Base-by-base conservation (phyloP, 1,140 invertebrate genomes). In the Paracyclopina nana region DNA sequence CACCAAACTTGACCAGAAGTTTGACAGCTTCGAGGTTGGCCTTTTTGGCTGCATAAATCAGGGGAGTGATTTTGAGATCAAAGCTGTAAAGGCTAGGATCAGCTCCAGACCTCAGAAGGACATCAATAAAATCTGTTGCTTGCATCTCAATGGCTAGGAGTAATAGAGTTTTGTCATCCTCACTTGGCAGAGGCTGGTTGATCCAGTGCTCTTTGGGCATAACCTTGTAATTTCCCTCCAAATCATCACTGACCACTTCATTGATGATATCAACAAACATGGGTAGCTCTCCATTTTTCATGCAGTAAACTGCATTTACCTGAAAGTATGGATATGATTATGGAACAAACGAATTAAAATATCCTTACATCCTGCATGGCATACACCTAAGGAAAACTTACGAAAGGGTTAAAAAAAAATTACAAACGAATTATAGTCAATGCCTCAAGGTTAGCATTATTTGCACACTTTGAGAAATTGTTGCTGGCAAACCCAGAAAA, bases 161-260 rank as follows among this genome's bases (percentile, higher is more conserved):
- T 4, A 48, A 12, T n/a, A 48, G 16, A 14, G 45, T 25, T 29
- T 48, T 48, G 12, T 27, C 45, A 48, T 48, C 45, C 24, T 48
- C 45, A 28, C 14, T 12, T 16, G 22, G 24, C 20, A 48, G 12
- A 31, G 45, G 45, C 14, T 22, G 27, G 22, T 48, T 48, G 27
- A 48, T 48, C 45, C 45, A 48, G 22, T 48, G 45, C 12, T 48
- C 45, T 8, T 22, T 12, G 4, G 16, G 45, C 2, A 48, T 24
- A 28, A 28, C 25, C 8, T 25, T 28, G 11, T 48, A n/a, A 8
- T n/a, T 38, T 2, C 34, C n/a, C n/a, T n/a, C 40, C 40, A 18
- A 14, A 16, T 48, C 30, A 28, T 16, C 25, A 12, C 25, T 9
- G 4, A 28, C 25, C n/a, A 28, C 16, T 5, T 48, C 45, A 16